Evolutionary conservation across 2,888 invertebrate genomes (phyloP), one percentile per base, ranked within the genome.

Genomic region (Mamestra brassicae): DNA sequence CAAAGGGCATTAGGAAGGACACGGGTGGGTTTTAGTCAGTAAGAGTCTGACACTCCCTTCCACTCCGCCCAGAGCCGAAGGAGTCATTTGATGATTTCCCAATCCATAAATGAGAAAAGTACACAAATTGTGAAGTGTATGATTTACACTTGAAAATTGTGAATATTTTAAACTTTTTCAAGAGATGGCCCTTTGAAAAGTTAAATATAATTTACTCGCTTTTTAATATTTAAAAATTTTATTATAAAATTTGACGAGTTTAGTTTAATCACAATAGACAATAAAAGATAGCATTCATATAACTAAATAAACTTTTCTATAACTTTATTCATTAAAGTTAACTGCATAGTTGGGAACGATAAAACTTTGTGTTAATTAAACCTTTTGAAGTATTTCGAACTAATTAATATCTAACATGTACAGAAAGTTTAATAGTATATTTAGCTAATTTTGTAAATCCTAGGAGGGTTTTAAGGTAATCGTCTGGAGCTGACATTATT

Each of bases 371-470:
- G 26, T 62, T 71, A 74, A 81, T 79, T 74, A 73, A 80, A 74
- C 38, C 77, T 74, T 63, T 71, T n/a, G 10, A 83, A 81, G 74
- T 77, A 81, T 81, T 75, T 68, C 11, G 11, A 83, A 81, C 63
- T 75, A 78, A 81, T 81, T 77, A 74, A 71, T 66, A 70, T 50
- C 57, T 58, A 66, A 61, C 57, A 65, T 67, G 69, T 62, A 47
- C 45, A 60, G 10, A 50, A 76, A 85, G 68, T 76, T 83, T 38
- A 38, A 11, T n/a, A 47, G 50, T 45, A 36, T 64, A 68, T 63
- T 71, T 62, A 15, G 54, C 50, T 66, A 15, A 68, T 71, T 70
- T 55, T 26, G 64, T 64, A 26, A 73, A 72, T 65, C 10, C 52
- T 65, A 45, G 36, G 54, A 64, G 45, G 11, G 13, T 65, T 71